A percentile compares a stretch with the other conserved stretches of the same genome.
Conservation (phyloP, 2,797 vertebrate genomes). For the Gymnopithys bicolor region DNA sequence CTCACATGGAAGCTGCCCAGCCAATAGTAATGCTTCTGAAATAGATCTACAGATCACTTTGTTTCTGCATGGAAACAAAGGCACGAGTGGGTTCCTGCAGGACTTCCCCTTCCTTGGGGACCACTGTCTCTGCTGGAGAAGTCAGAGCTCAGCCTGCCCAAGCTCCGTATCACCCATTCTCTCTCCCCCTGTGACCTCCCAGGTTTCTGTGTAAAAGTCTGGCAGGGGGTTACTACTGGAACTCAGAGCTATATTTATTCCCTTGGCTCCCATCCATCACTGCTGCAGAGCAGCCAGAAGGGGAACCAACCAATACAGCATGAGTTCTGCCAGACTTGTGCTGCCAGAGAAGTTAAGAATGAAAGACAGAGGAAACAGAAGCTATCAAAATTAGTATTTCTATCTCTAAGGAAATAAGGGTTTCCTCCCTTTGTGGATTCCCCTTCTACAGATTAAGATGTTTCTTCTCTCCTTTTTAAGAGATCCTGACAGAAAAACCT, state of each 20-base stretch:
- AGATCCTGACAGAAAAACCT: background rate
- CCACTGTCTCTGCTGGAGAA: background rate
- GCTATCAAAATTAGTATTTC: slow-evolving; percentile 39
- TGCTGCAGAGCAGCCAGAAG: slow-evolving; percentile 60
- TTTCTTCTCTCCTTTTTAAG: background rate
- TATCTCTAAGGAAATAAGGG: slow-evolving; percentile 6
- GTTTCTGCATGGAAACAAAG: background rate
- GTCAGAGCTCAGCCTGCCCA: background rate
- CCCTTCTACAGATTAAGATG: background rate
- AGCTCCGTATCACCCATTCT: background rate
- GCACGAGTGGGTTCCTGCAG: background rate
- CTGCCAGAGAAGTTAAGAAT: slow-evolving; percentile 66
- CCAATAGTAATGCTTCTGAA: slow-evolving; percentile 22
- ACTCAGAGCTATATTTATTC: slow-evolving; percentile 63
- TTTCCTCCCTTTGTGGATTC: background rate
- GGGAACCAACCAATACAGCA: slow-evolving; percentile 64
- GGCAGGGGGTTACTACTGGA: slow-evolving; percentile 67
- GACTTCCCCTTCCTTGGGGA: background rate
- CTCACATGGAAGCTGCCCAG: slow-evolving; percentile 19
- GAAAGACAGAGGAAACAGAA: slow-evolving; percentile 44
- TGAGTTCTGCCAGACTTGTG: slow-evolving; percentile 50
- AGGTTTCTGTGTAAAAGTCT: slow-evolving; percentile 39
- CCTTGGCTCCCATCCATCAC: slow-evolving; percentile 59
- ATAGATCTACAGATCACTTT: background rate
- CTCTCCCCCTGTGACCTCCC: slow-evolving; percentile 18